Conservation (phyloP, 2,888 invertebrate species). For the Aspidiotus destructor region DNA sequence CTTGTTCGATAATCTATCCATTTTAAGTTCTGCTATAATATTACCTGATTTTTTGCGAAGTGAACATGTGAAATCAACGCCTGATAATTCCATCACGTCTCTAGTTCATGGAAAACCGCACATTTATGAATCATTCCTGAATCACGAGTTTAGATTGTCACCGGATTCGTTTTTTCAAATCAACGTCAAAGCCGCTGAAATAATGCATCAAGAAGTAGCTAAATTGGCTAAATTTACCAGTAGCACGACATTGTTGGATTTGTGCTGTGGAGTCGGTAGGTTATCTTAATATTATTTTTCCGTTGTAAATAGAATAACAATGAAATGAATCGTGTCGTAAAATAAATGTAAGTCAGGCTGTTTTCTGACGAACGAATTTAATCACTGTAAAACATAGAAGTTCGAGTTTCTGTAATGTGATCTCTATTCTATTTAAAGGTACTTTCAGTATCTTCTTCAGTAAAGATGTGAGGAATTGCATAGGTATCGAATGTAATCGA, state of each 20-base stretch:
- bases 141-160: slow-evolving; percentile 63
- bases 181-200: slow-evolving; percentile 63
- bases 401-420: no score
- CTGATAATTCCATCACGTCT: slow-evolving; percentile 40
- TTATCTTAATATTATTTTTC: background rate
- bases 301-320: background rate
- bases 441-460: slow-evolving; percentile 40
- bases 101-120: slow-evolving; percentile 42
- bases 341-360: no score
- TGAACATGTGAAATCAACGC: slow-evolving; percentile 40
- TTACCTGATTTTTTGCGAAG: slow-evolving; percentile 35
- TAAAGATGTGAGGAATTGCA: slow-evolving; percentile 42
- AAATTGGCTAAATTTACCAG: slow-evolving; percentile 56
- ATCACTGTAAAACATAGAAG: background rate
- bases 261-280: slow-evolving; percentile 92
- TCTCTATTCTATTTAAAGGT: slow-evolving; percentile 39
- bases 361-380: background rate
- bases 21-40: background rate
- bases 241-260: slow-evolving; percentile 71
- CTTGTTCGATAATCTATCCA: no score
- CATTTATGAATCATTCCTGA: slow-evolving; percentile 46
- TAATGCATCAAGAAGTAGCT: slow-evolving; percentile 72
- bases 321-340: no score
- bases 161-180: slow-evolving; percentile 78
- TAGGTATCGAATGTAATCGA: slow-evolving; percentile 74